Percentiles rank a stretch among this genome's conserved stretches.
Conservation (phyloP, 2,113 vertebrate genomes). For the Chiloscyllium plagiosum region DNA sequence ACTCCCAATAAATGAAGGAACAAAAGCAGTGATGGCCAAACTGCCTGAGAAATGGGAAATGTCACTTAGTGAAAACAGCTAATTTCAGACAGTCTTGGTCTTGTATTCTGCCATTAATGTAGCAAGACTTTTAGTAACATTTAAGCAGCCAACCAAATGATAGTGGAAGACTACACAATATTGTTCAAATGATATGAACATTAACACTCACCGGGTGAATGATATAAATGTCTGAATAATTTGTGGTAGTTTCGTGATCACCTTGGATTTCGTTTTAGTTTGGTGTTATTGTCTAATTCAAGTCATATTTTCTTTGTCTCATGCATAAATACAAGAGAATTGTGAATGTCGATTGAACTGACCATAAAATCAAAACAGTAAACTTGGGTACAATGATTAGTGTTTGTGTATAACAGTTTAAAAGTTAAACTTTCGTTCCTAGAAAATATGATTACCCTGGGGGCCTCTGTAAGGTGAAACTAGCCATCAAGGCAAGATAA, state of each 20-base stretch:
- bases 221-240: not conserved
- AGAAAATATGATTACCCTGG: slow-evolving; percentile 49
- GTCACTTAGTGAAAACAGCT: not conserved
- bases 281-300: not conserved
- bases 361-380: not conserved
- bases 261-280: not conserved
- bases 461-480: slow-evolving; percentile 49
- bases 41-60: not conserved
- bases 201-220: not conserved
- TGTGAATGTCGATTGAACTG: not conserved
- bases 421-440: slow-evolving; percentile 43
- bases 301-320: not conserved
- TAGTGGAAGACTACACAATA: not conserved
- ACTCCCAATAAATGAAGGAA: not conserved
- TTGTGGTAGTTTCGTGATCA: not conserved
- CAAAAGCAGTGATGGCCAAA: not conserved
- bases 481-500: slow-evolving; percentile 45
- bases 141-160: not conserved
- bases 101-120: not conserved
- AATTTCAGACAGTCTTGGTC: not conserved
- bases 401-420: slow-evolving; percentile 39
- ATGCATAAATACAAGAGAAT: not conserved
- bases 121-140: not conserved
- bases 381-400: not conserved
- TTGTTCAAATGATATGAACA: not conserved